Evolutionary conservation across 2,888 invertebrate species (phyloP), one percentile per base, ranked within the genome.

Genomic region (Acrobasis consociella): DNA sequence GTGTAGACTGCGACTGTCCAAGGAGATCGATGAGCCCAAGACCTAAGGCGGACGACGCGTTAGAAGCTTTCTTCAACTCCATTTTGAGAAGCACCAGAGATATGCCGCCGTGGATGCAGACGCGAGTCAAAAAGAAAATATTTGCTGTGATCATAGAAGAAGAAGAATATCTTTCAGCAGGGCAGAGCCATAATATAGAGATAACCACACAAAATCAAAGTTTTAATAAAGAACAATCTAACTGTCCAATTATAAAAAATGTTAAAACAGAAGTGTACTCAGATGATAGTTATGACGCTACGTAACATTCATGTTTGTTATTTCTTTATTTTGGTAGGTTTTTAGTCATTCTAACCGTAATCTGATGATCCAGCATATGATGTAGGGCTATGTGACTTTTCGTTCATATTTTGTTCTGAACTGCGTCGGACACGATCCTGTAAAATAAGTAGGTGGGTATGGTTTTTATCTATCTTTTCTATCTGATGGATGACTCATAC

Each of bases 101-200:
- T 60, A 90, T 91, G 91, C 90, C 91, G 0, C 75, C 69, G 10
- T 89, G 87, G 88, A 89, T 91, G 87, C 91, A 91, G 74, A 91
- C 90, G 1, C 89, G 89, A 77, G 89, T 91, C 0, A 91, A 91
- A 69, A 91, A 90, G 69, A 91, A 86, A 73, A 89, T 91, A 72
- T 91, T 91, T 65, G 86, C 85, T 0, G 84, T 90, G 5, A 85
- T 91, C 16, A 91, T 91, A 63, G 87, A 90, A 31, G 87, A 91
- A 0, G 91, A 91, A 65, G 90, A 91, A 72, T 74, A 74, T 51
- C 70, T 90, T 9, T 83, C 87, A 2, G 70, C 76, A 9, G 46
- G 11, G 13, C 62, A 62, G 55, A 81, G 77, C 66, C 72, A 69
- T 9, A 74, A 73, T 52, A 64, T 65, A 13, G 58, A 62, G n/a